Evolutionary conservation across 2,888 invertebrate genomes (phyloP).

Genomic region (Apodemia hepburni): DNA sequence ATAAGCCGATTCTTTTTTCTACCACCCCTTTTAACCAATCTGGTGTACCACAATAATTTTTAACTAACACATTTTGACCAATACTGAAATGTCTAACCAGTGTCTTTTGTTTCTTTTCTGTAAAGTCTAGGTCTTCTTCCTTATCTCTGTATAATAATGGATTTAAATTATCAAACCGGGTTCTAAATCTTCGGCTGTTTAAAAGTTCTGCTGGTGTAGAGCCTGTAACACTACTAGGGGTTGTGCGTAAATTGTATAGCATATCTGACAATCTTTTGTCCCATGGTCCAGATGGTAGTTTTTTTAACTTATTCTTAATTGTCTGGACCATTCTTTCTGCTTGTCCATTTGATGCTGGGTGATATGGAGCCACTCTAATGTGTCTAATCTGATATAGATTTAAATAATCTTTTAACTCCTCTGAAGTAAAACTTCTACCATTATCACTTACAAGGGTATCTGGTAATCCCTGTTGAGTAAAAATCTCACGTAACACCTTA

Average conservation of each 20-base stretch:
- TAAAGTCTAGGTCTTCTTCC: too few species aligned
- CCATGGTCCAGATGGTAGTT: not conserved
- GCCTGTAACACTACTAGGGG: conserved; percentile 1
- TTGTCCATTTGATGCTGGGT: conserved; percentile 4
- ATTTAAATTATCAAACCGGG: not conserved
- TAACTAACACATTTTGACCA: too few species aligned
- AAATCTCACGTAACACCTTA: not conserved
- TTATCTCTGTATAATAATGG: too few species aligned
- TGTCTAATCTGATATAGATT: not conserved
- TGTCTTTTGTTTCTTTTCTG: too few species aligned
- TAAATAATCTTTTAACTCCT: not conserved
- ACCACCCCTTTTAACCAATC: not conserved
- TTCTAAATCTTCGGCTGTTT: not conserved
- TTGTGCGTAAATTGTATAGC: not conserved
- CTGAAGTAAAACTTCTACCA: not conserved
- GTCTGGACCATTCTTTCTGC: conserved; percentile 1
- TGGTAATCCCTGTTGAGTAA: not conserved
- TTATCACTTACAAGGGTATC: not conserved
- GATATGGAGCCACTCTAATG: not conserved
- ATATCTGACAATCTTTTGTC: not conserved
- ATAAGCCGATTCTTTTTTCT: not conserved
- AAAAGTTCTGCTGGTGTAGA: not conserved
- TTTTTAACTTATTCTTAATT: not conserved
- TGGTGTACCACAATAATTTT: not conserved
- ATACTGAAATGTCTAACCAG: too few species aligned